Evolutionary conservation across 2,888 invertebrate species (phyloP), one percentile per base, ranked within the genome.

Genomic region (Netelia fuscicornis): DNA sequence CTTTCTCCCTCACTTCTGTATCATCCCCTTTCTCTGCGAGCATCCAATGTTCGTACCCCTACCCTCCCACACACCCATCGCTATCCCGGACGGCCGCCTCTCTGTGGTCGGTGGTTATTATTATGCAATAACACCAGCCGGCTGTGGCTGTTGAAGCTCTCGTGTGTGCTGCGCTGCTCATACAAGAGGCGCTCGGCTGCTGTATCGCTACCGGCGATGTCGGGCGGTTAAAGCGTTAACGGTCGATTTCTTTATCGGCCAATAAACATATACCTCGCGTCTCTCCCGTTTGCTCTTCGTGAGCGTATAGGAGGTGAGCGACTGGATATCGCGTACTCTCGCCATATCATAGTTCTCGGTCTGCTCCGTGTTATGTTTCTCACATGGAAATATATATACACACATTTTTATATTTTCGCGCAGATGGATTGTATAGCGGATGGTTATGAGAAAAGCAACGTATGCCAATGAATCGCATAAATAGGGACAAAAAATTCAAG

Each of bases 91-190:
- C 81, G 60, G 67, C 77, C 68, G 81, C 62, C 30, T 71, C 65
- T 67, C 75, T 64, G 84, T 86, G 85, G 85, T 72, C 80, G 52
- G 83, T 78, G 84, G 84, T 82, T 87, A 87, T 88, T 87, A 87
- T 87, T 88, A 85, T 84, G 87, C 86, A 88, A 88, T 87, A 84
- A 86, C 86, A 80, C 68, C 74, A 58, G 71, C 79, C 70, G 70
- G 76, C 84, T 84, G 81, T 72, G 79, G 79, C 81, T 84, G 82
- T 79, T 79, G 54, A 64, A 52, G 79, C 68, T 65, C 30, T 17
- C 23, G 44, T 10, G 11, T 2, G 48, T 60, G 30, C 48, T 42
- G 83, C 56, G 37, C 25, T 44, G 52, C 58, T 64, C n/a, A 65
- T 76, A 62, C 62, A 37, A 20, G 54, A 25, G 62, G 25, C n/a